These are phyloP conservation scores for Mycogona germanica DNA, from an alignment of 2,888 invertebrate species.

Conservation along the genomic window DNA sequence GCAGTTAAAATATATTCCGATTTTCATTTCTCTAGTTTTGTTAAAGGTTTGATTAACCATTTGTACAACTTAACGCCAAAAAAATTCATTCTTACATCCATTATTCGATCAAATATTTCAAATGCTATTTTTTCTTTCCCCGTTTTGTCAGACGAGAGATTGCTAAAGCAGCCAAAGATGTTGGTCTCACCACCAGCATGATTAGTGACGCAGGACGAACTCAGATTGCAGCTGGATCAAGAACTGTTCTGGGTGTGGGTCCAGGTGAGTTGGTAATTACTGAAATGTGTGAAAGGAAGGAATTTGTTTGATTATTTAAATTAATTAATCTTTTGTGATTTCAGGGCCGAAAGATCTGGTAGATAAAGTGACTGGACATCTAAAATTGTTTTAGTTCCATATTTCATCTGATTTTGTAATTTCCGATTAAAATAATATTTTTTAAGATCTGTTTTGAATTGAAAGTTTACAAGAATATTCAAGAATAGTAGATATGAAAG, in stretches of 20 bases:
- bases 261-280: constrained; percentile 48
- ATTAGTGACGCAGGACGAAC: constrained; percentile 88
- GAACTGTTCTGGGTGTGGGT: constrained; percentile 86
- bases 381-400: constrained; percentile 75
- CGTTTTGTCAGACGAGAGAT: constrained; percentile 40
- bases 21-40: no score
- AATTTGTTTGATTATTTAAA: background rate
- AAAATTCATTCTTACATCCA: background rate
- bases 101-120: background rate
- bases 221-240: constrained; percentile 76
- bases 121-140: background rate
- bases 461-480: no score
- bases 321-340: background rate
- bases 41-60: no score
- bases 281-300: no score
- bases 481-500: no score
- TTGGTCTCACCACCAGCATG: constrained; percentile 56
- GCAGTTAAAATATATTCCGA: no score
- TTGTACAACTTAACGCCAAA: no score
- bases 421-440: no score
- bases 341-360: constrained; percentile 51
- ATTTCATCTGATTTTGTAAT: no score
- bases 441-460: no score
- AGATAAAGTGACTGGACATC: constrained; percentile 72
- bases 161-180: constrained; percentile 51